Evolutionary conservation across 2,113 vertebrate species (phyloP).

Genomic region (Pristiophorus japonicus): DNA sequence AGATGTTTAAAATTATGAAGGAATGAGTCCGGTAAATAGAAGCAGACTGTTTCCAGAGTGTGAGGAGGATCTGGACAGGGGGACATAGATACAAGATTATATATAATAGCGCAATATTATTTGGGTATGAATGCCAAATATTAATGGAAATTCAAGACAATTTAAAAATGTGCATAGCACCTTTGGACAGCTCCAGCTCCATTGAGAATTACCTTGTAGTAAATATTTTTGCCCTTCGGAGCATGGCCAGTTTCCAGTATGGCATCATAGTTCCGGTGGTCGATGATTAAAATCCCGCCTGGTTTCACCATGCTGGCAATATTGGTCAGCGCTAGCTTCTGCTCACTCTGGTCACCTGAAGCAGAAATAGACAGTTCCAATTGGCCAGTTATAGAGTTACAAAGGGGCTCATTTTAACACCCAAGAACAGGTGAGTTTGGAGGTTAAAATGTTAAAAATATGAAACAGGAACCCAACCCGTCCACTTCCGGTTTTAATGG

Average conservation of each 20-base stretch:
- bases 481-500: background rate
- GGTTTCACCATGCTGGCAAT: slow-evolving; percentile 87
- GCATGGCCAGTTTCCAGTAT: slow-evolving; percentile 83
- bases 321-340: slow-evolving; percentile 81
- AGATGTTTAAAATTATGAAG: background rate
- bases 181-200: background rate
- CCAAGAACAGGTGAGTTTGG: background rate
- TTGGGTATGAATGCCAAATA: background rate
- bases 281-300: slow-evolving; percentile 83
- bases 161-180: background rate
- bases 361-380: background rate
- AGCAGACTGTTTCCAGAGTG: background rate
- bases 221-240: slow-evolving; percentile 91
- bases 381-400: no score
- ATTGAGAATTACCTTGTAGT: slow-evolving; percentile 76
- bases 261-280: slow-evolving; percentile 94
- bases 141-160: background rate
- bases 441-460: background rate
- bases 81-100: background rate
- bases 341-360: slow-evolving; percentile 89
- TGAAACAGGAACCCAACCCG: background rate
- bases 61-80: background rate
- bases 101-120: background rate
- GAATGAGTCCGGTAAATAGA: background rate
- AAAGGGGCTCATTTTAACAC: background rate